Evolutionary conservation across 2,888 invertebrate genomes (phyloP), one percentile per base, ranked within the genome.

Genomic region (Stenodema calcarata): DNA sequence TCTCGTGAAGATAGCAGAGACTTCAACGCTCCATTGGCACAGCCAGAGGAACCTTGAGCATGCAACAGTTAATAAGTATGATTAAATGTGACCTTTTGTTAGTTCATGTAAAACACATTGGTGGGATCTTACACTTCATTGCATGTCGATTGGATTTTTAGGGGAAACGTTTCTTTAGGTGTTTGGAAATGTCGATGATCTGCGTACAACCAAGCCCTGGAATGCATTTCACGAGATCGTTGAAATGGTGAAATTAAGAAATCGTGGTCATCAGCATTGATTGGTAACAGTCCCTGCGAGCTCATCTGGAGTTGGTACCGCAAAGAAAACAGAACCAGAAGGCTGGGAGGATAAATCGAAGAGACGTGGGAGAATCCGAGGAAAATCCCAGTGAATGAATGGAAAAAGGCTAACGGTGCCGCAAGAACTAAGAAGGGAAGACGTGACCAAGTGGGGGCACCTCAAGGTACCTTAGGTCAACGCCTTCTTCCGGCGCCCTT

Each of bases 401-500:
- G 30, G 73, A 73, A 73, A 73, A 47, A 47, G 78, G 54, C 80
- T 80, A 80, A 80, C 80, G 80, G 80, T 80, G 54, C 80, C 50
- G 54, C 50, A 27, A 44, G 54, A 80, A 47, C 50, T 12, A 18
- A 30, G 50, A 54, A 80, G 30, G 30, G 50, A 80, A 35, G 47
- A 80, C 28, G 16, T 12, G 28, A 79, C 28, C 14, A 50, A 28
- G 47, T 23, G 80, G 80, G 50, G 28, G 27, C 44, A 44, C 80
- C 42, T 44, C 78, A 44, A 47, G 41, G 54, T 30, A 50, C 30
- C 50, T 47, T 80, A 54, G 80, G 80, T 80, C 80, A 80, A 80
- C 80, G 80, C 80, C 80, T 80, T 54, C 47, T 80, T 80, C 80
- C 80, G 80, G 80, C 18, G 54, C 35, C 62, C 62, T 62, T 62